phyloP scores from a whole-genome alignment of 2,797 vertebrate genomes.

The Macropus fuliginosus region DNA sequence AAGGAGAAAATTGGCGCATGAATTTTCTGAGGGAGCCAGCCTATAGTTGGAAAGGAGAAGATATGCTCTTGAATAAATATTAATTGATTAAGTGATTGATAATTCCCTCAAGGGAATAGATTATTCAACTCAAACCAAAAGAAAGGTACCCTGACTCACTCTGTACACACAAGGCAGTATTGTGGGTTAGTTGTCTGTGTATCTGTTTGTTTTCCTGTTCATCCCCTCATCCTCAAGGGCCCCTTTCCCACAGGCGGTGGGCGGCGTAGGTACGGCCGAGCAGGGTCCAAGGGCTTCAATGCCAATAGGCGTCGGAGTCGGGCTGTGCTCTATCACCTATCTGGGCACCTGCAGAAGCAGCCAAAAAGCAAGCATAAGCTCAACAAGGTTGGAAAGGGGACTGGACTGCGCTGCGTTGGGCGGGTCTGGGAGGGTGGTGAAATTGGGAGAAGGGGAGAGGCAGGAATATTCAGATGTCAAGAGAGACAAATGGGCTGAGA shows the following conservation, averaged over 20 bases:
- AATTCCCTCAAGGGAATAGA: neutral
- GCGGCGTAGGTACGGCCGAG: constrained; percentile 76
- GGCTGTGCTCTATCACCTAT: constrained; percentile 85
- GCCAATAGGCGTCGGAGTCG: constrained; percentile 84
- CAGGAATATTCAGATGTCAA: neutral
- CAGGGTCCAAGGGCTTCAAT: constrained; percentile 81
- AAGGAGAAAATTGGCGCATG: neutral
- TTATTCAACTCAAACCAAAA: neutral
- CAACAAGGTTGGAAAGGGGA: constrained; percentile 78
- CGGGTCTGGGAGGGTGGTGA: neutral
- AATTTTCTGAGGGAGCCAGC: neutral
- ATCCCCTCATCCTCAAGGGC: neutral
- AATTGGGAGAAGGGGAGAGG: neutral
- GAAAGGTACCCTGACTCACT: neutral
- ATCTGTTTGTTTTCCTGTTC: neutral
- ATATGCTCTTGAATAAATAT: neutral
- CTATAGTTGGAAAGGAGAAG: neutral
- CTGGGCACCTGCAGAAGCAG: constrained; percentile 85
- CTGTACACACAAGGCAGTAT: neutral
- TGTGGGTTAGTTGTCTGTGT: neutral
- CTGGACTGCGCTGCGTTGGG: neutral
- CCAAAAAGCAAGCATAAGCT: constrained; percentile 84
- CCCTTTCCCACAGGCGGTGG: constrained; percentile 78
- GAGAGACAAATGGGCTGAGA: neutral
- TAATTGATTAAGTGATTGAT: no score